These are phyloP conservation scores for Xiphorhynchus erythropygius DNA, from an alignment of 2,797 vertebrate genomes.

Conservation along the genomic window DNA sequence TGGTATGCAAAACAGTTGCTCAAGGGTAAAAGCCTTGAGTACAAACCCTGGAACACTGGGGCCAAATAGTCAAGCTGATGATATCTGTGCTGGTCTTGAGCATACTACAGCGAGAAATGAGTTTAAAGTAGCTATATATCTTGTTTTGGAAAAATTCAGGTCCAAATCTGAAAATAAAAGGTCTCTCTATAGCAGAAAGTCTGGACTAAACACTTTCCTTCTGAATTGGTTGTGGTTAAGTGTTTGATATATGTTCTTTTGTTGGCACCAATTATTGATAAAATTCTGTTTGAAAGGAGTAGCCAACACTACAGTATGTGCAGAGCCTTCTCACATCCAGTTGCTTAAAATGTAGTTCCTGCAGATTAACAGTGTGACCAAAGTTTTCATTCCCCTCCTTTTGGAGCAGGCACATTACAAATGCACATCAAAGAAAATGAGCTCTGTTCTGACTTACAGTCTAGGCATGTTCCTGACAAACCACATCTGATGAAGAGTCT, in stretches of 20 bases:
- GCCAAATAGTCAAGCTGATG: background rate
- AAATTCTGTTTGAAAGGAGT: background rate
- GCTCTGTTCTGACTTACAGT: conserved; percentile 55
- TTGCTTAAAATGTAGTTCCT: conserved; percentile 14
- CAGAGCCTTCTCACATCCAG: background rate
- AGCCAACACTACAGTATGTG: background rate
- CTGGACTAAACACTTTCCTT: background rate
- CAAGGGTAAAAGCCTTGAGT: background rate
- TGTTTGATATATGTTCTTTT: background rate
- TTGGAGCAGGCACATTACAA: conserved; percentile 45
- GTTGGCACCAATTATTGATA: conserved; percentile 14
- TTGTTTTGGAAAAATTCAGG: background rate
- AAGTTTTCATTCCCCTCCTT: conserved; percentile 38
- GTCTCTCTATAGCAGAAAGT: background rate
- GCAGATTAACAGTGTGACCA: conserved; percentile 20
- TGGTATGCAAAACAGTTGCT: background rate
- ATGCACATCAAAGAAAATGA: conserved; percentile 55
- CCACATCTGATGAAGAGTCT: conserved; percentile 57
- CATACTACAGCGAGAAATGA: background rate
- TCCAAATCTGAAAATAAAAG: background rate
- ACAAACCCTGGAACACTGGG: background rate
- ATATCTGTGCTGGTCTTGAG: background rate
- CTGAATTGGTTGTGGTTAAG: background rate
- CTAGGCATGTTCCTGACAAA: conserved; percentile 59
- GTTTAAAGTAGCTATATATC: background rate